A percentile compares a stretch with the other conserved stretches of the same genome.
Conservation (phyloP, 2,797 vertebrate genomes). For the Echiichthys vipera region DNA sequence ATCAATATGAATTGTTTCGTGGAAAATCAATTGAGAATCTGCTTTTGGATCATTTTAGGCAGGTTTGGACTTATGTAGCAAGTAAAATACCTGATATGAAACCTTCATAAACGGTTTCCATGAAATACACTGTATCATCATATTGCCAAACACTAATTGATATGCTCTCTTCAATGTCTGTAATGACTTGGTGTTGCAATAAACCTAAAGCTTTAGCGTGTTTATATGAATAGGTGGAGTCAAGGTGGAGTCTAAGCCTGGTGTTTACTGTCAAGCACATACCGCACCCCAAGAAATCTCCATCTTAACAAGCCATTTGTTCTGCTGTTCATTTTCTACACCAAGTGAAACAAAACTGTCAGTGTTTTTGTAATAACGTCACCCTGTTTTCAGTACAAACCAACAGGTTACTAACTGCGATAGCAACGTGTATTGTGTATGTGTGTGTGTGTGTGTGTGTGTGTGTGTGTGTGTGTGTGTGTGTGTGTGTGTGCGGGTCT, state of each 20-base stretch:
- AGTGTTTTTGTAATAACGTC: no score
- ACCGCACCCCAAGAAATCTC: background rate
- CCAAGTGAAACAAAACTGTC: background rate
- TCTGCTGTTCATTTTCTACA: background rate
- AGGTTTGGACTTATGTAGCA: background rate
- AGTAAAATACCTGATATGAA: background rate
- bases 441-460: background rate
- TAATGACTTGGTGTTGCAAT: conserved; percentile 17
- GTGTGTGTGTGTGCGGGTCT: no score
- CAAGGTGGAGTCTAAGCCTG: conserved; percentile 5
- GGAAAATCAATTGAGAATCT: background rate
- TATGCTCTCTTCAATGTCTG: background rate
- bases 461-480: background rate
- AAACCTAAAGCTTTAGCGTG: conserved; percentile 1
- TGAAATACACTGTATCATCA: background rate
- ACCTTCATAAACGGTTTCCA: background rate
- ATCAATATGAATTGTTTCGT: background rate
- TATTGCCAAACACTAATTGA: background rate
- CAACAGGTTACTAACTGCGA: no score
- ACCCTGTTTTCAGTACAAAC: background rate
- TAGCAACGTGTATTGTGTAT: no score
- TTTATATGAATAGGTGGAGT: background rate
- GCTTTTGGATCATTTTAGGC: background rate
- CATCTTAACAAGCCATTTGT: background rate
- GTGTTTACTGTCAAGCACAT: background rate